phyloP scores from a whole-genome alignment of 2,888 invertebrate genomes.

The Clistopyga incitator region DNA sequence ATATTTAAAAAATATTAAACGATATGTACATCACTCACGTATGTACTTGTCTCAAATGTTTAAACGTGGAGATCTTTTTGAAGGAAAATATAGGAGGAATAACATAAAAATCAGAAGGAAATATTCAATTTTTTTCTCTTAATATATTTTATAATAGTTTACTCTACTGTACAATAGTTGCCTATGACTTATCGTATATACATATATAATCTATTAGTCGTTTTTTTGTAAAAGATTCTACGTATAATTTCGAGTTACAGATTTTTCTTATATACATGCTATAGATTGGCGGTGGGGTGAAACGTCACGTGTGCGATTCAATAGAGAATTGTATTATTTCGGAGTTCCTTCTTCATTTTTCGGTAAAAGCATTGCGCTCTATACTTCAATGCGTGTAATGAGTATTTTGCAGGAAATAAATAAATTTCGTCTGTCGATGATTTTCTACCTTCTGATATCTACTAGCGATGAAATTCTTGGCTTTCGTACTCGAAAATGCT shows the following conservation, averaged over 20 bases:
- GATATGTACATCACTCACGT: too few species aligned
- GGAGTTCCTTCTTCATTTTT: slow-evolving; percentile 46
- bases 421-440: slow-evolving; percentile 7
- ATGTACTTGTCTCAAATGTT: too few species aligned
- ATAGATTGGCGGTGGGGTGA: slow-evolving; percentile 65
- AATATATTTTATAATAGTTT: slow-evolving; percentile 72
- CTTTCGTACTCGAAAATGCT: slow-evolving; percentile 22
- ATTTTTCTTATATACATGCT: slow-evolving; percentile 72
- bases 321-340: slow-evolving; percentile 46
- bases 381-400: slow-evolving; percentile 27
- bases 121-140: slow-evolving; percentile 59
- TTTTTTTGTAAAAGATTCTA: slow-evolving; percentile 74
- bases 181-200: slow-evolving; percentile 72
- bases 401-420: slow-evolving; percentile 48
- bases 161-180: slow-evolving; percentile 78
- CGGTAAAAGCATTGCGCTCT: slow-evolving; percentile 52
- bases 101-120: slow-evolving; percentile 3
- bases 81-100: not conserved
- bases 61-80: too few species aligned
- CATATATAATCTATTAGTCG: slow-evolving; percentile 72
- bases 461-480: slow-evolving; percentile 4
- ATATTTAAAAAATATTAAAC: too few species aligned
- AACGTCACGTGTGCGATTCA: slow-evolving; percentile 54
- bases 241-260: slow-evolving; percentile 68
- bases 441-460: not conserved